Conservation (phyloP, 2,888 invertebrate species). For the Aelia acuminata region DNA sequence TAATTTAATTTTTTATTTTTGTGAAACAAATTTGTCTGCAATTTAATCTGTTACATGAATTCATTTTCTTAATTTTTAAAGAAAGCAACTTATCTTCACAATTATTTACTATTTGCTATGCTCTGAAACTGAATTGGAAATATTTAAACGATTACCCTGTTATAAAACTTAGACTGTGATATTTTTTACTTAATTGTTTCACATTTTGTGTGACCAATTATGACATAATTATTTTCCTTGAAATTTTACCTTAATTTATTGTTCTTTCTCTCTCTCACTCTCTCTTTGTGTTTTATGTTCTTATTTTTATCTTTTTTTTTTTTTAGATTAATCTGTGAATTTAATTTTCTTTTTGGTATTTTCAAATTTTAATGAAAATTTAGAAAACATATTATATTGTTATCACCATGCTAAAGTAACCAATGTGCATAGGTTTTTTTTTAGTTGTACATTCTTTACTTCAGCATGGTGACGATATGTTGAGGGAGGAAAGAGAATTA, state of each 20-base stretch:
- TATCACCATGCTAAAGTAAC: no score
- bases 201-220: conserved; percentile 28
- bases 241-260: conserved; percentile 16
- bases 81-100: background rate
- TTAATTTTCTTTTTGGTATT: no score
- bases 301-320: background rate
- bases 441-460: no score
- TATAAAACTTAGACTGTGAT: conserved; percentile 46
- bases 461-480: no score
- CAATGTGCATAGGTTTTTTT: no score
- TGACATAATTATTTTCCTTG: background rate
- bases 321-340: no score
- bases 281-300: no score
- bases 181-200: conserved; percentile 46
- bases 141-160: conserved; percentile 9
- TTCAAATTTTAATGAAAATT: background rate
- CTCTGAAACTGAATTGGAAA: background rate
- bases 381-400: background rate
- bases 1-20: background rate
- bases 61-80: background rate
- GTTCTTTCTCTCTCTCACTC: background rate
- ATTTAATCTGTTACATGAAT: background rate
- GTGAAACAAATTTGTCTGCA: background rate
- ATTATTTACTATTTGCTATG: background rate
- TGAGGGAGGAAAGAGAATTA: background rate